Conservation (phyloP, 2,113 vertebrate species). For the Mobula hypostoma region DNA sequence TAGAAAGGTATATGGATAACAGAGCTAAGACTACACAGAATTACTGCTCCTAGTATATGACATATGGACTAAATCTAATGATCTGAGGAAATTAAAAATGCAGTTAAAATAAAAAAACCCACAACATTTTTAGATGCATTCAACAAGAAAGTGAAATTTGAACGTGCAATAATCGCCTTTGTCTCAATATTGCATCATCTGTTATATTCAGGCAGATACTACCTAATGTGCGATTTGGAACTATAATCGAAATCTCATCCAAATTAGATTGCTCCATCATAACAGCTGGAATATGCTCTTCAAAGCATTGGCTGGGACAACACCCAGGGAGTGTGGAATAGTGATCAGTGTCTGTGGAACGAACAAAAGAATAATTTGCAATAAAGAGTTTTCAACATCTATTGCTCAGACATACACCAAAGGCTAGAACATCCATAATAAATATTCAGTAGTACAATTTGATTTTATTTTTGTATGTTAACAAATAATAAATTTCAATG, state of each 20-base stretch:
- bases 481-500: background rate
- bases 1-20: background rate
- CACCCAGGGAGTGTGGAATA: conserved; percentile 43
- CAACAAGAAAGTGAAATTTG: background rate
- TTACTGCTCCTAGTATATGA: background rate
- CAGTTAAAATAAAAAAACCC: background rate
- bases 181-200: background rate
- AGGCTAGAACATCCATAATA: background rate
- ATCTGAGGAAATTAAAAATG: background rate
- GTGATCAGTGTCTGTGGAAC: conserved; percentile 26
- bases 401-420: background rate
- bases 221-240: conserved; percentile 32
- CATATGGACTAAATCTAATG: background rate
- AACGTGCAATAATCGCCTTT: background rate
- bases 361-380: conserved; percentile 1
- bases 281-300: conserved; percentile 37
- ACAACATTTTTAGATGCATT: background rate
- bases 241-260: conserved; percentile 31
- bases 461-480: background rate
- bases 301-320: conserved; percentile 46
- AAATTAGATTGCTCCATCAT: conserved; percentile 27
- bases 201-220: background rate
- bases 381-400: background rate
- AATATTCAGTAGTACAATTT: background rate
- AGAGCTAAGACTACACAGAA: background rate